A percentile compares a stretch with the other conserved stretches of the same genome.
phyloP scores from a whole-genome alignment of 2,113 vertebrate genomes.

The Cebus imitator region DNA sequence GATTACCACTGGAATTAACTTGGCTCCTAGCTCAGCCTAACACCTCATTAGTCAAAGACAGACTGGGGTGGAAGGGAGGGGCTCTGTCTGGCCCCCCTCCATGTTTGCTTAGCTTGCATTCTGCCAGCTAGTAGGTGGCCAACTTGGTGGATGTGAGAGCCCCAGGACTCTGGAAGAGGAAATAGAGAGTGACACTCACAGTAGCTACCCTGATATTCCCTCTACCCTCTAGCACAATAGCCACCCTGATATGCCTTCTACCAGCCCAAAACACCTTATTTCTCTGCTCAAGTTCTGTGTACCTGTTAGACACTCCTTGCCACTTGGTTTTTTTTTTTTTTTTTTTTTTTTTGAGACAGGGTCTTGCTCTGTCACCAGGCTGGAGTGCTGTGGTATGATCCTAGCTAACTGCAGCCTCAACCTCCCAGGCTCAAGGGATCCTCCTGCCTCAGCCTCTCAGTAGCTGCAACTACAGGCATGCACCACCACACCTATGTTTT shows the following conservation, averaged over 20 bases:
- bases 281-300: neutral
- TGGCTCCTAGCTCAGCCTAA: neutral
- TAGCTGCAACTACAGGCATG: no score
- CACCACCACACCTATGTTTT: no score
- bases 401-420: no score
- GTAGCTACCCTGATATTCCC: neutral
- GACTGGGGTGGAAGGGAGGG: neutral
- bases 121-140: neutral
- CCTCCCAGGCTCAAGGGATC: no score
- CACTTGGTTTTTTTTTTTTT: neutral
- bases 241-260: neutral
- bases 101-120: neutral
- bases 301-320: neutral
- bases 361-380: no score
- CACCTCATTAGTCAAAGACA: conserved; percentile 15
- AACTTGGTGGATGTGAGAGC: neutral
- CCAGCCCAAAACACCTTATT: neutral
- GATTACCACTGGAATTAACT: neutral
- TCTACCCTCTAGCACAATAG: neutral
- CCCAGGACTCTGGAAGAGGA: neutral
- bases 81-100: neutral
- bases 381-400: no score
- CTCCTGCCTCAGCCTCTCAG: no score
- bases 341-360: no score
- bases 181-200: neutral